These are phyloP conservation scores for Agriopis aurantiaria DNA, from an alignment of 2,888 invertebrate species.

Conservation along the genomic window DNA sequence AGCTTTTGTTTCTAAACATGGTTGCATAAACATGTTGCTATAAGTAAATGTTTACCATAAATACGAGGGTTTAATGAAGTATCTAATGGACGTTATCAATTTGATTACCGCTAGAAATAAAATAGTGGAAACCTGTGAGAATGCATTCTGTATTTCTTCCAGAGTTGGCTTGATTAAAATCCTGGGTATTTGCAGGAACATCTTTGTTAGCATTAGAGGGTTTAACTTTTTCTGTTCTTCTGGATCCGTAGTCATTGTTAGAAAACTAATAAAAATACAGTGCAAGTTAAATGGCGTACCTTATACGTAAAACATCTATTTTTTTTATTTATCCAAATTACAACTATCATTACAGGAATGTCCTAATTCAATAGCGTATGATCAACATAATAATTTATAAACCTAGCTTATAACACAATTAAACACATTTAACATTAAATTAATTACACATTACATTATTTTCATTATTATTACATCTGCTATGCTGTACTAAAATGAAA, in stretches of 20 bases:
- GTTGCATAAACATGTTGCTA: too few species aligned
- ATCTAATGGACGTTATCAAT: background rate
- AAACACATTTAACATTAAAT: too few species aligned
- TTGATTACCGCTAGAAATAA: background rate
- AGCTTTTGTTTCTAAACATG: too few species aligned
- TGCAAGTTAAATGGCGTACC: constrained; percentile 12
- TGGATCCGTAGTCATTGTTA: constrained; percentile 80
- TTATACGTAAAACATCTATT: background rate
- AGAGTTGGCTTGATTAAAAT: constrained; percentile 88
- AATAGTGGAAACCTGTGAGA: constrained; percentile 81
- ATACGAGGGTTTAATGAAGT: too few species aligned
- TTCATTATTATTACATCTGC: too few species aligned
- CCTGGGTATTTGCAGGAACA: constrained; percentile 89
- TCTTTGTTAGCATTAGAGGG: constrained; percentile 88
- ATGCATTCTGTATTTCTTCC: constrained; percentile 90
- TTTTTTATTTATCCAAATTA: too few species aligned
- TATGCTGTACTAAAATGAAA: background rate
- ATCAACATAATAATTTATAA: too few species aligned
- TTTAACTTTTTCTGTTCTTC: constrained; percentile 78
- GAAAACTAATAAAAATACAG: constrained; percentile 63
- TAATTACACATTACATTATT: too few species aligned
- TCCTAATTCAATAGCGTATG: too few species aligned
- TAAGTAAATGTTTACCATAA: too few species aligned
- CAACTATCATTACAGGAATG: too few species aligned
- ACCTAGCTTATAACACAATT: too few species aligned